A percentile compares a stretch with the other conserved stretches of the same genome.
Evolutionary conservation across 2,888 invertebrate species (phyloP).

Genomic region (Thera obeliscata): DNA sequence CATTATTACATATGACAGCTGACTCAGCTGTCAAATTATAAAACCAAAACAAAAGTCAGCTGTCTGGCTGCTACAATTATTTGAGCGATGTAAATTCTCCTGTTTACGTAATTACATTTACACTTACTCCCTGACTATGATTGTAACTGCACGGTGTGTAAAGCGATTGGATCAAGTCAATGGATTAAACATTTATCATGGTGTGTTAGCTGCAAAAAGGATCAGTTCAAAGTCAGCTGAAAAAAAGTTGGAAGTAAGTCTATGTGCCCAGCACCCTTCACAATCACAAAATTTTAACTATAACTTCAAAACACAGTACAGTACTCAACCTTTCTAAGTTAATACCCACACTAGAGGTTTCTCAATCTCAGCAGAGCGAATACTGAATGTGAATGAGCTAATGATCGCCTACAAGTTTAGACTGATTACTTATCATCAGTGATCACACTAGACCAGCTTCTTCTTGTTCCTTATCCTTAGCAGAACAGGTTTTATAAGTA

Average conservation of each 20-base stretch:
- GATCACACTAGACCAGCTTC: too few species aligned
- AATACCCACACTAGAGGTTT: too few species aligned
- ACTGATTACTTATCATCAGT: too few species aligned
- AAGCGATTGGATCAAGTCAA: slow-evolving; percentile 26
- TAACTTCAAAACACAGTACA: too few species aligned
- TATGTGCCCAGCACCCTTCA: not conserved
- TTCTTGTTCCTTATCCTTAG: too few species aligned
- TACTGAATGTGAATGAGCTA: too few species aligned
- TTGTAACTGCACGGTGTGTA: slow-evolving; percentile 31
- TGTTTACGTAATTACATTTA: slow-evolving; percentile 20
- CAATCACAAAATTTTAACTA: too few species aligned
- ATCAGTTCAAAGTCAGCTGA: slow-evolving; percentile 46
- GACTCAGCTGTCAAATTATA: not conserved
- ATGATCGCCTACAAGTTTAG: too few species aligned
- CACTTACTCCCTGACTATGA: slow-evolving; percentile 40
- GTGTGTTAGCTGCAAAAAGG: slow-evolving; percentile 34
- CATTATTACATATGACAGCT: too few species aligned
- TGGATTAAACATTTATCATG: slow-evolving; percentile 25
- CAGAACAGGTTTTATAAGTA: too few species aligned
- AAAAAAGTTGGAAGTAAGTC: slow-evolving; percentile 56
- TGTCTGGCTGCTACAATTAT: not conserved
- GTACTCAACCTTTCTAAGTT: too few species aligned
- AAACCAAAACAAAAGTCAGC: slow-evolving; percentile 31
- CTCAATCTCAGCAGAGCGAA: too few species aligned
- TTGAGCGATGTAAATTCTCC: slow-evolving; percentile 13